Evolutionary conservation across 2,113 vertebrate species (phyloP).

Genomic region (Catharus fuscescens): DNA sequence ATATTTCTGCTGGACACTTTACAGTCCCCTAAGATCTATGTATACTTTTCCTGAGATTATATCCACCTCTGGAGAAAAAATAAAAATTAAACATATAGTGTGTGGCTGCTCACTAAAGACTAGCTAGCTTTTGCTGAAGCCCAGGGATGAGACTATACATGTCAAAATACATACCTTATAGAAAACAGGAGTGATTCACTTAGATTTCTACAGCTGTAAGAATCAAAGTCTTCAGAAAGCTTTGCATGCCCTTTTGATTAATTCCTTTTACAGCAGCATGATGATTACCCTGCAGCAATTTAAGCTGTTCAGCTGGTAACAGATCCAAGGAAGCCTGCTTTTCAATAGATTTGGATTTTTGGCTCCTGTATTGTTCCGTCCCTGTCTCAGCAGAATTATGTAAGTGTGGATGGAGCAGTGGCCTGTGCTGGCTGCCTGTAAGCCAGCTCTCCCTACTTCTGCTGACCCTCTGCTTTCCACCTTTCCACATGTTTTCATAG

Average conservation of each 20-base stretch:
- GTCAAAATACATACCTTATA: background rate
- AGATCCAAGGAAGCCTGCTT: background rate
- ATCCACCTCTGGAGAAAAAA: background rate
- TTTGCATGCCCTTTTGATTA: background rate
- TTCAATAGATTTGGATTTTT: background rate
- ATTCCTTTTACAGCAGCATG: background rate
- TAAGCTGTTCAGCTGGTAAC: background rate
- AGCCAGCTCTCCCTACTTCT: background rate
- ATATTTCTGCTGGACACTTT: background rate
- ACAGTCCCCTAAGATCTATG: background rate
- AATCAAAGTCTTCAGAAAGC: background rate
- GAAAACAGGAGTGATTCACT: background rate
- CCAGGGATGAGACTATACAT: background rate
- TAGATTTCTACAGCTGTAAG: background rate
- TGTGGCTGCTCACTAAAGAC: background rate
- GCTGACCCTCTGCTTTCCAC: background rate
- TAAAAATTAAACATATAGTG: background rate
- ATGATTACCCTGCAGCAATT: background rate
- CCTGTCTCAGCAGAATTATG: background rate
- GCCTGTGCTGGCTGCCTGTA: accelerated
- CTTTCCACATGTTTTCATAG: background rate
- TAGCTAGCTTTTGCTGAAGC: background rate
- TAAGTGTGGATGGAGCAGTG: background rate
- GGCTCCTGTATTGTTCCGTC: background rate
- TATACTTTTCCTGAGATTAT: background rate